Evolutionary conservation across 2,888 invertebrate species (phyloP).

Genomic region (Phragmatobia fuliginosa): DNA sequence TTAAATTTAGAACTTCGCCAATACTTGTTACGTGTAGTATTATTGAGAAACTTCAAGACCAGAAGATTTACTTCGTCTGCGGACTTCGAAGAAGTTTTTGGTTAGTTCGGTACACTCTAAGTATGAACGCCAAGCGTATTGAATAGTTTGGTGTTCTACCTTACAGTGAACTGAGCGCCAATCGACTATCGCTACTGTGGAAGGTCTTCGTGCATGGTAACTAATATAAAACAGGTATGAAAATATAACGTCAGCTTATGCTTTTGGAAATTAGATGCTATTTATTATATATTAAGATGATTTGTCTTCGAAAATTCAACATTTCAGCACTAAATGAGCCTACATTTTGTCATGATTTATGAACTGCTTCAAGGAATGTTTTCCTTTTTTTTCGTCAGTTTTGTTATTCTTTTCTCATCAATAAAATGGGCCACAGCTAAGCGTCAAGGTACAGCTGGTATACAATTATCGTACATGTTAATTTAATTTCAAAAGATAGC

Average conservation of each 20-base stretch:
- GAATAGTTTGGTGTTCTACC: constrained; percentile 97
- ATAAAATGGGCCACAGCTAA: too few species aligned
- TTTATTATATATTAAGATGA: background rate
- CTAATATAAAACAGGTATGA: constrained; percentile 26
- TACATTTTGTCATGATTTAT: too few species aligned
- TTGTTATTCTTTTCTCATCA: too few species aligned
- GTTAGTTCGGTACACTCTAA: constrained; percentile 92
- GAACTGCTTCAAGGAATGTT: too few species aligned
- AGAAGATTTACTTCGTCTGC: constrained; percentile 6
- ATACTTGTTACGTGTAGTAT: background rate
- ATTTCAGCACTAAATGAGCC: too few species aligned
- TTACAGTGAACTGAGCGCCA: constrained; percentile 94
- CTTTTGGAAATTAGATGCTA: background rate
- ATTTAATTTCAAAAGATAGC: constrained; percentile 14
- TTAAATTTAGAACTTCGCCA: background rate
- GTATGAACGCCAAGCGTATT: constrained; percentile 96
- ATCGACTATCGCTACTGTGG: constrained; percentile 48
- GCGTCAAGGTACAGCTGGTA: too few species aligned
- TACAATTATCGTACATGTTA: constrained; percentile 4
- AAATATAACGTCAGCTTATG: background rate
- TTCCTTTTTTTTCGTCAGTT: too few species aligned
- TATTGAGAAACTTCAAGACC: constrained; percentile 19
- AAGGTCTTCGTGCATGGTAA: constrained; percentile 58
- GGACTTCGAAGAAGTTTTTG: constrained; percentile 25
- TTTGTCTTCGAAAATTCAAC: too few species aligned